Evolutionary conservation across 1,140 invertebrate species (phyloP), one percentile per base, ranked within the genome.

Genomic region (Phthorimaea operculella): DNA sequence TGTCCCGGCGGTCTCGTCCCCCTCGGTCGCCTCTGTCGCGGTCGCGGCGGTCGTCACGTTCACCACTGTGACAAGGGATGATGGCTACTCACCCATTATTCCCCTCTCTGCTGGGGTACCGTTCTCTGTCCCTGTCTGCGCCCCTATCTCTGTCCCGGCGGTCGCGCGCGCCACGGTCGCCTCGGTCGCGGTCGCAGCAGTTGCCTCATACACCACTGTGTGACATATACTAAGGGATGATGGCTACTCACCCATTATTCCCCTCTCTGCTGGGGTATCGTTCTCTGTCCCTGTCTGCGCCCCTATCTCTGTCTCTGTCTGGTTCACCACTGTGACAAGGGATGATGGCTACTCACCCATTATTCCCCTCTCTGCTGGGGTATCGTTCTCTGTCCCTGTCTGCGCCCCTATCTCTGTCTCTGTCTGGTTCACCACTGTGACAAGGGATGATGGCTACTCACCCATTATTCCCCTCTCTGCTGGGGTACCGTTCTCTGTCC

Each of bases 331-430:
- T n/a, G n/a, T n/a, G n/a, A n/a, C n/a, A n/a, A n/a, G n/a, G n/a
- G n/a, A n/a, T n/a, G n/a, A n/a, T n/a, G n/a, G n/a, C n/a, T n/a
- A n/a, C n/a, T n/a, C n/a, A n/a, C n/a, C n/a, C n/a, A n/a, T n/a
- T n/a, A n/a, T n/a, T 7, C 44, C 44, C 8, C 44, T 47, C 44
- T 14, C 44, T 56, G 48, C 68, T 72, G 10, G 65, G 60, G 14
- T 74, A 78, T 14, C 73, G 63, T 18, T 76, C 72, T 1, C 69
- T 65, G 57, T 76, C 74, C 2, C 73, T 55, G 3, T 66, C 48
- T 0, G 70, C 70, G 17, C 66, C 34, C 16, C 58, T 61, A 42
- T 58, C 33, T 1, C 52, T n/a, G 17, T 55, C 57, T 1, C 58
- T 52, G 39, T 70, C 68, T n/a, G 64, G 62, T n/a, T n/a, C n/a